Conservation (phyloP, 2,113 vertebrate genomes). For the Grus americana region DNA sequence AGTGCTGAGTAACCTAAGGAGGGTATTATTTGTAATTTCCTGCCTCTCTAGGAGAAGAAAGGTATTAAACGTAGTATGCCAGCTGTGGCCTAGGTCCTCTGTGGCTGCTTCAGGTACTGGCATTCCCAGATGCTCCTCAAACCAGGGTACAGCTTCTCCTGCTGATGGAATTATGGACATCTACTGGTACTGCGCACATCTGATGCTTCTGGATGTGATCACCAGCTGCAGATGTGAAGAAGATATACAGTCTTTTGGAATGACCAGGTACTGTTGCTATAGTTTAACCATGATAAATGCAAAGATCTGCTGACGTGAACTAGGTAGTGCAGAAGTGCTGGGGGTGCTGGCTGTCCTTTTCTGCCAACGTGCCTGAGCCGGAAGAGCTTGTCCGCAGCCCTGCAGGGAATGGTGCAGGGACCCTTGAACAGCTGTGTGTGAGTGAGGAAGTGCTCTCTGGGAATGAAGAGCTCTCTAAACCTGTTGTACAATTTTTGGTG, state of each 20-base stretch:
- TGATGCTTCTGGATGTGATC: neutral
- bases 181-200: neutral
- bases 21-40: neutral
- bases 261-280: neutral
- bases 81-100: neutral
- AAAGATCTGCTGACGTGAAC: neutral
- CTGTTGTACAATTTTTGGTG: neutral
- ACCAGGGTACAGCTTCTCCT: neutral
- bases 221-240: neutral
- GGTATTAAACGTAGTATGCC: neutral
- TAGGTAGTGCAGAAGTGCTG: neutral
- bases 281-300: neutral
- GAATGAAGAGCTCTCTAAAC: neutral
- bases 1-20: neutral
- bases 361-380: neutral
- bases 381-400: neutral
- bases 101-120: neutral
- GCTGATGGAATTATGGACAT: neutral
- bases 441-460: neutral
- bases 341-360: neutral
- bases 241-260: neutral
- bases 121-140: neutral
- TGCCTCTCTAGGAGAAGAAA: neutral
- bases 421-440: neutral
- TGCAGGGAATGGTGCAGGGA: neutral